Evolutionary conservation across 2,797 vertebrate species (phyloP).

Genomic region (Glossophaga mutica): DNA sequence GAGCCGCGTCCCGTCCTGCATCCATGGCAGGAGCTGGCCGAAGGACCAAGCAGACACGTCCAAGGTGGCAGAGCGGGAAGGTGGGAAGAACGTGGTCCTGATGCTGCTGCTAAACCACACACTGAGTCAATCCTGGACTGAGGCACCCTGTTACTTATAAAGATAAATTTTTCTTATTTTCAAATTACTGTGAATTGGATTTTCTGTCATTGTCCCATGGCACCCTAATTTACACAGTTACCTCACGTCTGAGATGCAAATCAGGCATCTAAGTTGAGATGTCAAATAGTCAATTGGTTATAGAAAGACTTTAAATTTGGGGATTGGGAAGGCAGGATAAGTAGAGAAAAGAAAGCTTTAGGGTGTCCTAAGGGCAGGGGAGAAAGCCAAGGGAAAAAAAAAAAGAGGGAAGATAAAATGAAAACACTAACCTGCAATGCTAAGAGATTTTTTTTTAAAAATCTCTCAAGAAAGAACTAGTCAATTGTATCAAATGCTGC

Average conservation of each 20-base stretch:
- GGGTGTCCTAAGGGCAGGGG: neutral
- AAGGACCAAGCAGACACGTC: neutral
- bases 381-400: neutral
- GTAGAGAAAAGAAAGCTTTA: neutral
- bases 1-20: neutral
- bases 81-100: neutral
- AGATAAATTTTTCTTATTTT: neutral
- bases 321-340: neutral
- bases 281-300: neutral
- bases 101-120: neutral
- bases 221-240: neutral
- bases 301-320: neutral
- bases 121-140: neutral
- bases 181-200: neutral
- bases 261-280: neutral
- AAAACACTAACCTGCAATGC: neutral
- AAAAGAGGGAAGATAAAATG: neutral
- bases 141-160: neutral
- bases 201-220: neutral
- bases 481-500: no score
- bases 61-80: neutral
- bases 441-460: no score
- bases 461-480: no score
- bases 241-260: neutral
- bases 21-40: neutral